These are phyloP conservation scores for Phania funesta DNA, from an alignment of 2,888 invertebrate species.

Conservation along the genomic window DNA sequence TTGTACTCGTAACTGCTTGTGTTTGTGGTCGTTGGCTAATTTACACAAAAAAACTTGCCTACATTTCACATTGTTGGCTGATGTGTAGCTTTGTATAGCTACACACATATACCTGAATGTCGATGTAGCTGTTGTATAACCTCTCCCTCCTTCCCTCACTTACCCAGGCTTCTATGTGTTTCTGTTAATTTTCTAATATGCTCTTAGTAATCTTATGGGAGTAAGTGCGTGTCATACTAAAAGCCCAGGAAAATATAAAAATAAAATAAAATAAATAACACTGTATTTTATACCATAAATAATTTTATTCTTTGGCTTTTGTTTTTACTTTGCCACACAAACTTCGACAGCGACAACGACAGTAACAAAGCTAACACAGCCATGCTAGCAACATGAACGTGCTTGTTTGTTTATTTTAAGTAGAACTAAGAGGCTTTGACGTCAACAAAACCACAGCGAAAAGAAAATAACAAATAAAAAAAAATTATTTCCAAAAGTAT, in stretches of 20 bases:
- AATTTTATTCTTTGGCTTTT: background rate
- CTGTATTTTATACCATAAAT: constrained; percentile 7
- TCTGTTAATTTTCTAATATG: constrained; percentile 19
- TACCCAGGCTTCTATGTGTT: background rate
- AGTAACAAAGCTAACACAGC: constrained; percentile 1
- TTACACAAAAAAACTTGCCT: constrained; percentile 11
- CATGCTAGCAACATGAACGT: constrained; percentile 50
- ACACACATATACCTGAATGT: background rate
- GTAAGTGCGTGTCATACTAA: constrained; percentile 63
- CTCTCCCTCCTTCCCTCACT: background rate
- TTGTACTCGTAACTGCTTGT: background rate
- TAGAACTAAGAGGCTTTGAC: constrained; percentile 63
- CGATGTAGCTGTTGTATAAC: background rate
- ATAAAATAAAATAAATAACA: no score
- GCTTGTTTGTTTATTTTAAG: constrained; percentile 50
- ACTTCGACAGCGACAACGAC: constrained; percentile 6
- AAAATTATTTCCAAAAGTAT: background rate
- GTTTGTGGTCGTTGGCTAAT: constrained; percentile 19
- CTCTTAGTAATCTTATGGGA: constrained; percentile 50
- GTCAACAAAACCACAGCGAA: constrained; percentile 60
- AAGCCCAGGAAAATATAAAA: constrained; percentile 46
- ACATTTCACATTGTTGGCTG: background rate
- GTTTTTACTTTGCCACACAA: background rate
- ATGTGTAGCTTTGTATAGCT: background rate
- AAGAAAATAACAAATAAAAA: background rate